Conservation (phyloP, 2,888 invertebrate species). For the Dicyrtoma fusca region DNA sequence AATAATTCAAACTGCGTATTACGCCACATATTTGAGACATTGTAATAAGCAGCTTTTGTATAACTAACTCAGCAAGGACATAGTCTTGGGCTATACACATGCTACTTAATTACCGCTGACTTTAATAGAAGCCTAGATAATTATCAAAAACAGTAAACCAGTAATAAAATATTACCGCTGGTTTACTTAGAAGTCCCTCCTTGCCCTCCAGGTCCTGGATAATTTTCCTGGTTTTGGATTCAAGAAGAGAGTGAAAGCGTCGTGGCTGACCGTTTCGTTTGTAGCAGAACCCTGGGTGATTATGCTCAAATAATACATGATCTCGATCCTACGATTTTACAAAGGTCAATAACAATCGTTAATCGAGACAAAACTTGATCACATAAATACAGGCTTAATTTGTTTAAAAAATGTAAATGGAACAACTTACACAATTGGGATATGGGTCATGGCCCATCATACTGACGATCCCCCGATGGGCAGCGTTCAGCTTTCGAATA, state of each 20-base stretch:
- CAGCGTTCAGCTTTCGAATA: constrained; percentile 26
- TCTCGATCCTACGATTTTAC: constrained; percentile 13
- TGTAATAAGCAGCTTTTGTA: too few species aligned
- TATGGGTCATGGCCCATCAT: constrained; percentile 32
- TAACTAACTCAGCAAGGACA: too few species aligned
- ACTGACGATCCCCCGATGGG: constrained; percentile 23
- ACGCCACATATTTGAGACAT: too few species aligned
- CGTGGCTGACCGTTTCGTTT: constrained; percentile 44
- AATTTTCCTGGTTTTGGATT: constrained; percentile 47
- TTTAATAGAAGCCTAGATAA: not conserved
- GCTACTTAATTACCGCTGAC: not conserved
- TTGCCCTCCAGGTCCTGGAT: constrained; percentile 44
- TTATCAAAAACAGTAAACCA: too few species aligned
- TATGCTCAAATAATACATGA: constrained; percentile 27
- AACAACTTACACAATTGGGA: constrained; percentile 17
- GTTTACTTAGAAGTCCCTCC: constrained; percentile 41
- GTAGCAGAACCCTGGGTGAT: constrained; percentile 35
- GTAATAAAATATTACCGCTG: constrained; percentile 38
- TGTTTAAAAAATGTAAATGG: too few species aligned
- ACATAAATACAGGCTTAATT: too few species aligned
- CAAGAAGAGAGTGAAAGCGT: constrained; percentile 40
- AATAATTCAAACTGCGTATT: too few species aligned
- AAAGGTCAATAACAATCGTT: too few species aligned
- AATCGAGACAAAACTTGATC: too few species aligned
- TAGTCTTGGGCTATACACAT: too few species aligned